phyloP scores from a whole-genome alignment of 2,888 invertebrate species.

The Rhabditophanes sp. region DNA sequence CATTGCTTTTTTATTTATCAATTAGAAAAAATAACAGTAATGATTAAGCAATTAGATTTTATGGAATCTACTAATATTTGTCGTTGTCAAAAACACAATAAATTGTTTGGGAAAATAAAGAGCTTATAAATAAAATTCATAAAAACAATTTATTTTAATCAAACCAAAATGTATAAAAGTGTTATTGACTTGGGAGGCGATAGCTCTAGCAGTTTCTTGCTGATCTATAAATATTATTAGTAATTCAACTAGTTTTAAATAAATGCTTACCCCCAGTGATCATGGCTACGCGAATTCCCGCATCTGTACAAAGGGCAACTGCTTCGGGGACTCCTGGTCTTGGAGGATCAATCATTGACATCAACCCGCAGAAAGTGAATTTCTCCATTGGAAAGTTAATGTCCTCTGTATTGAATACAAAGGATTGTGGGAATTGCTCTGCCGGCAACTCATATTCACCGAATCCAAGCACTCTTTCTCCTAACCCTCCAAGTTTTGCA shows the following conservation, averaged over 20 bases:
- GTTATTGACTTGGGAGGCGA: slow-evolving; percentile 52
- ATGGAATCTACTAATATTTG: no score
- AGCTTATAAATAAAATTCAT: no score
- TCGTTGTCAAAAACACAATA: no score
- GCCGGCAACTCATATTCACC: slow-evolving; percentile 46
- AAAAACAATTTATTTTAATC: no score
- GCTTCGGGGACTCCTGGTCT: slow-evolving; percentile 57
- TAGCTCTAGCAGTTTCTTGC: slow-evolving; percentile 62
- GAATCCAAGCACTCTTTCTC: slow-evolving; percentile 45
- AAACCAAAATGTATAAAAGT: no score
- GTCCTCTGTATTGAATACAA: slow-evolving; percentile 53
- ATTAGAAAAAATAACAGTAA: no score
- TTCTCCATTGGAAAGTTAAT: slow-evolving; percentile 57
- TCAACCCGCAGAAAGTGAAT: slow-evolving; percentile 55
- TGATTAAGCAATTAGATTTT: no score
- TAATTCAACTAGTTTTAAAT: no score
- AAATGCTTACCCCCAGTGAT: no score
- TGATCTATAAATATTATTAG: slow-evolving; percentile 57
- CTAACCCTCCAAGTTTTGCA: slow-evolving; percentile 31
- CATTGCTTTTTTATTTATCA: no score
- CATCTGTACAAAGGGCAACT: slow-evolving; percentile 57
- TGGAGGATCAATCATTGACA: slow-evolving; percentile 61
- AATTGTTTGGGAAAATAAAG: no score
- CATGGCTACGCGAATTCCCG: slow-evolving; percentile 59
- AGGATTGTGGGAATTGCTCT: slow-evolving; percentile 50